Conservation (phyloP, 2,113 vertebrate genomes). For the Haemorhous mexicanus region DNA sequence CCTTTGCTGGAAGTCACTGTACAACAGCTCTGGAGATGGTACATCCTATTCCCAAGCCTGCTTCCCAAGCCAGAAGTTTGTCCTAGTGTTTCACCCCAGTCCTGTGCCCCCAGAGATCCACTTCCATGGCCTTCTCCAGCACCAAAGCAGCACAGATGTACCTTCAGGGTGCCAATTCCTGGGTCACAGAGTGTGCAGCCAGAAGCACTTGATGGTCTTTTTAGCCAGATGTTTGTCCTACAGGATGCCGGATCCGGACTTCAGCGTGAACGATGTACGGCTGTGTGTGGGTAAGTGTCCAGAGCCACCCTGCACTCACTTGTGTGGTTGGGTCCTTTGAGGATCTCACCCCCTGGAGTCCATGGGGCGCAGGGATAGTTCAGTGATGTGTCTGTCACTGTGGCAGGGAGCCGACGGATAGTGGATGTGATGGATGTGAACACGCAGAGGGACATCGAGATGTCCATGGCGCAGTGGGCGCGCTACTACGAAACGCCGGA, state of each 20-base stretch:
- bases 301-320: accelerated
- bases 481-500: slow-evolving; percentile 95
- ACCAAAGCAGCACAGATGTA: neutral
- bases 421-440: slow-evolving; percentile 99
- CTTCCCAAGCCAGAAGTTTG: neutral
- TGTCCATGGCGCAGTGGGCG: slow-evolving; percentile 99
- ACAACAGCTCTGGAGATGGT: neutral
- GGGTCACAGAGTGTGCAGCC: neutral
- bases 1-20: neutral
- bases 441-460: slow-evolving; percentile 97
- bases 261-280: slow-evolving; percentile 96
- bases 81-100: neutral
- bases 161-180: neutral
- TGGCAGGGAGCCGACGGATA: slow-evolving; percentile 90
- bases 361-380: accelerated
- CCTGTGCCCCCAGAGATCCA: neutral
- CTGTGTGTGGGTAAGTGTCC: slow-evolving; percentile 89
- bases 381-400: neutral
- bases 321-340: neutral
- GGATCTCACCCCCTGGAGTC: neutral
- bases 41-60: neutral
- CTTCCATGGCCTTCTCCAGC: neutral
- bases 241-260: slow-evolving; percentile 96
- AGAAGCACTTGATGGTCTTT: neutral
- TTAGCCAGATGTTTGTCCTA: slow-evolving; percentile 57